Base-by-base conservation (phyloP, 2,888 invertebrate species). In the Spilarctia lutea region DNA sequence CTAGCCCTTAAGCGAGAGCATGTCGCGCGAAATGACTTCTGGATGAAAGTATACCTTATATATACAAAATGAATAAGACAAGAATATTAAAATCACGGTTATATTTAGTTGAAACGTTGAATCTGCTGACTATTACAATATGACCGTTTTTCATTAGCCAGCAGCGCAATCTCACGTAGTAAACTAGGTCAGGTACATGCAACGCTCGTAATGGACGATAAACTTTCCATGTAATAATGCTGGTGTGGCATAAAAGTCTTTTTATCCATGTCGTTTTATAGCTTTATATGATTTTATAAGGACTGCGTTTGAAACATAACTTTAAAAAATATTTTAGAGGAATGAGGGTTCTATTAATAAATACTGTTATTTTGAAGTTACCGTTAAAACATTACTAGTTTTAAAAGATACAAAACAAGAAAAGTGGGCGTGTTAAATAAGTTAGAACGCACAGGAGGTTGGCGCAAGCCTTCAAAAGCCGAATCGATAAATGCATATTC, bases 131-230 rank as follows among this genome's bases (percentile, higher is more conserved):
- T 71, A 75, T 74, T 70, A 81, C 69, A 74, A 75, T 79, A 84
- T 81, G 75, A 83, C 81, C 82, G 68, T 80, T 79, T 85, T 86
- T 81, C 81, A 82, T 79, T 85, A 80, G 72, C 63, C 77, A 63
- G 77, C 83, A 90, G 82, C 85, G 89, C 87, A 89, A 90, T 87
- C 85, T 84, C 78, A 80, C 85, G 83, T 81, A 81, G 87, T 83
- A 86, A 93, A 90, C 86, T 89, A 82, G 89, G 91, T 89, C 90
- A 90, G 86, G 77, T 84, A 84, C 84, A 83, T 82, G 85, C 82
- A 86, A 85, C 77, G 76, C 78, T 76, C 60, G 80, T 74, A 83
- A 79, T 66, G 73, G 67, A 67, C 68, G 76, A 80, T 83, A 83
- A 83, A 85, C 81, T 69, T 77, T 78, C 76, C 71, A 72, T 76